These are phyloP conservation scores for Agapetus fuscipes DNA, from an alignment of 2,888 invertebrate genomes.

Conservation along the genomic window DNA sequence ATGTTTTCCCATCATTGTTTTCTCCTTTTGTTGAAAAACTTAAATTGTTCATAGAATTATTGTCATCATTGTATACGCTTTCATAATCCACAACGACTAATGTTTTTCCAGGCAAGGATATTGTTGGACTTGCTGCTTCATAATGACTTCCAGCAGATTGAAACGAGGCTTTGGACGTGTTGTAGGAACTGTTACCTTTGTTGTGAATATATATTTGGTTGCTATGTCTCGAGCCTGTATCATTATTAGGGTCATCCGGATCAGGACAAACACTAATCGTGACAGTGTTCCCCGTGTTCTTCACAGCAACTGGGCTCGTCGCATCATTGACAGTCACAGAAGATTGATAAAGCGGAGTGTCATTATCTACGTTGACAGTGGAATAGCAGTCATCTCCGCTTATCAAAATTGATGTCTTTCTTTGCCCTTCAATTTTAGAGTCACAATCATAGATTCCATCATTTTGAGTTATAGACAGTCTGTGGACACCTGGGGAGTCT, in stretches of 20 bases:
- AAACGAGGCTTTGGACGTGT: conserved; percentile 2
- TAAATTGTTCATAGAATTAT: not conserved
- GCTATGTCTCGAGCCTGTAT: conserved; percentile 29
- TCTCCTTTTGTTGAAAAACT: not conserved
- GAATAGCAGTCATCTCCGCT: conserved; percentile 66
- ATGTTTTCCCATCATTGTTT: conserved; percentile 21
- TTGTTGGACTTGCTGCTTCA: conserved; percentile 9
- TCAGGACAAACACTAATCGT: conserved; percentile 45
- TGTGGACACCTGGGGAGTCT: conserved; percentile 20
- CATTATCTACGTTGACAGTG: conserved; percentile 61
- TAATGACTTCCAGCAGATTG: conserved; percentile 3
- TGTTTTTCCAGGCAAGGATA: conserved; percentile 15
- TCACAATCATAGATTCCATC: no score
- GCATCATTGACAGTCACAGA: conserved; percentile 61
- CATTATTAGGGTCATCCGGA: conserved; percentile 25
- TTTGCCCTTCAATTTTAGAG: conserved; percentile 42
- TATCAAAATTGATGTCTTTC: conserved; percentile 64
- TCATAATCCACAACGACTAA: conserved; percentile 20
- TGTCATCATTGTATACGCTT: conserved; percentile 31
- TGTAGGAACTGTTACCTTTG: conserved; percentile 17
- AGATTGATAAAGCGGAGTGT: conserved; percentile 61
- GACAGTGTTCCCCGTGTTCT: conserved; percentile 48
- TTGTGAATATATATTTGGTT: conserved; percentile 43
- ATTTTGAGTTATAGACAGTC: conserved; percentile 31
- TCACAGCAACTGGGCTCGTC: conserved; percentile 33